Percentiles rank a stretch among this genome's conserved stretches.
Conservation (phyloP, 2,888 invertebrate species). For the Troides helena region DNA sequence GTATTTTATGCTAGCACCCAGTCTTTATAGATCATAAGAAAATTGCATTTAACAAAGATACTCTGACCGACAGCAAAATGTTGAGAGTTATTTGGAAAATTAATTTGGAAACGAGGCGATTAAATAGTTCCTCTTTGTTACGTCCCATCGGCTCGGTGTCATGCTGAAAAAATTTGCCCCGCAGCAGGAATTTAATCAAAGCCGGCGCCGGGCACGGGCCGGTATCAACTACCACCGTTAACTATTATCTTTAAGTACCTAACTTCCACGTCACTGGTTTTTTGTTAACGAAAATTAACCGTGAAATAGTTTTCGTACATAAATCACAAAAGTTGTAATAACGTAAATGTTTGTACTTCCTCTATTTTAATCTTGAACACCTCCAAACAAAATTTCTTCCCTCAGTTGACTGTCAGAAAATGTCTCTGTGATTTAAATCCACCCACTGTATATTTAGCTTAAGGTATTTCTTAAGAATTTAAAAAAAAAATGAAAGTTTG, state of each 20-base stretch:
- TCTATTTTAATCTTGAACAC: too few relatives aligned
- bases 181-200: slow-evolving; percentile 55
- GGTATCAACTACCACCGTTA: neutral
- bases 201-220: slow-evolving; percentile 27
- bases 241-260: slow-evolving; percentile 19
- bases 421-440: too few relatives aligned
- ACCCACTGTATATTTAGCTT: too few relatives aligned
- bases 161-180: slow-evolving; percentile 44
- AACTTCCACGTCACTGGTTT: neutral
- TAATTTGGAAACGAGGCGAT: slow-evolving; percentile 28
- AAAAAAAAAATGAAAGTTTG: too few relatives aligned
- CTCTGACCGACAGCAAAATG: slow-evolving; percentile 19
- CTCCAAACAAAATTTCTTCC: too few relatives aligned
- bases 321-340: too few relatives aligned
- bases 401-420: too few relatives aligned
- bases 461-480: too few relatives aligned
- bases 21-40: slow-evolving; percentile 2
- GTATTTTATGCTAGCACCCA: neutral
- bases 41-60: slow-evolving; percentile 6
- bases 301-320: neutral
- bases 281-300: neutral
- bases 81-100: slow-evolving; percentile 26
- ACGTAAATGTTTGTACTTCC: too few relatives aligned
- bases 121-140: slow-evolving; percentile 30
- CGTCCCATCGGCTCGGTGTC: slow-evolving; percentile 21